These are phyloP conservation scores for Microtus agrestis DNA, from an alignment of 2,797 vertebrate species.

Conservation along the genomic window DNA sequence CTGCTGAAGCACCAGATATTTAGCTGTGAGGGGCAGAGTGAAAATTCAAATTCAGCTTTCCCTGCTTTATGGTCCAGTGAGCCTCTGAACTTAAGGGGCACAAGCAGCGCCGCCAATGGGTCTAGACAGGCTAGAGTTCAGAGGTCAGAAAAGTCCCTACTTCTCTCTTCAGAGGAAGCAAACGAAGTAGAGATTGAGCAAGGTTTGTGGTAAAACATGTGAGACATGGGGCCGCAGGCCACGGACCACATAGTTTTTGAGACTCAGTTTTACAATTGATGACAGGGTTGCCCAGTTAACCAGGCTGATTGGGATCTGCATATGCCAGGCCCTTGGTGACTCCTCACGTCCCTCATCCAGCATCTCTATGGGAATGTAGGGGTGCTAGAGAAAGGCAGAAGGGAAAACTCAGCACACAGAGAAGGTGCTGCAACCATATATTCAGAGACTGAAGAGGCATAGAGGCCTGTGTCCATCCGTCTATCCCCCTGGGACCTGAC, in stretches of 20 bases:
- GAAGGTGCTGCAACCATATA: neutral
- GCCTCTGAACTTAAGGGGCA: neutral
- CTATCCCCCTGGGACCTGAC: neutral
- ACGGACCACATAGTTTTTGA: neutral
- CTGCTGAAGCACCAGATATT: neutral
- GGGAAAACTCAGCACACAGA: neutral
- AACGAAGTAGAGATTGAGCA: neutral
- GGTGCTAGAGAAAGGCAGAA: neutral
- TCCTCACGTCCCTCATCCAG: neutral
- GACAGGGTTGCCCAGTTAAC: neutral
- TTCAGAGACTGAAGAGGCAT: neutral
- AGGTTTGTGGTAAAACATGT: neutral
- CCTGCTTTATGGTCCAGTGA: neutral
- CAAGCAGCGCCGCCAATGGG: neutral
- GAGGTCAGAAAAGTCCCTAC: slow-evolving; percentile 3
- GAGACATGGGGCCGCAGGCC: neutral
- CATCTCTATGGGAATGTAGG: neutral
- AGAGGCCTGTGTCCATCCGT: neutral
- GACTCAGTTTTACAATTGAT: slow-evolving; percentile 28
- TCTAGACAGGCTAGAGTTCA: neutral
- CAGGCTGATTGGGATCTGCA: neutral
- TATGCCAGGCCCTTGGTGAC: neutral
- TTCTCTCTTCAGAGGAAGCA: neutral
- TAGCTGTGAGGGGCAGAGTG: neutral
- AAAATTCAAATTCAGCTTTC: neutral